Evolutionary conservation across 2,888 invertebrate species (phyloP).

Genomic region (Amiota mariae): DNA sequence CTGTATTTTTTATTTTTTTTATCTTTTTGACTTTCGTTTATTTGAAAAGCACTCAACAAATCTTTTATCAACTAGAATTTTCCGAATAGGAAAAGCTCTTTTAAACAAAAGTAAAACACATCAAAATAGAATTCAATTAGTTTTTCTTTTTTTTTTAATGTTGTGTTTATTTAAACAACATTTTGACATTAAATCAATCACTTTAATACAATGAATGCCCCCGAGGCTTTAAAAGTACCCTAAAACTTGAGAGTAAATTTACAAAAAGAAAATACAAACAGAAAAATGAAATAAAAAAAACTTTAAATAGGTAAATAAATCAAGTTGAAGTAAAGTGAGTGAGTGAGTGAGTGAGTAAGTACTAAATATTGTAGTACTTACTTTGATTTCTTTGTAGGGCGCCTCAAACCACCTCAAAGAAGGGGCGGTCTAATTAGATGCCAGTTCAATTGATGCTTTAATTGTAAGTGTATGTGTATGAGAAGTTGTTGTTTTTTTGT

Average conservation of each 20-base stretch:
- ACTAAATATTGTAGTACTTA: too few species aligned
- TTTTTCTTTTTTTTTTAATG: neutral
- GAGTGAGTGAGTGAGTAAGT: neutral
- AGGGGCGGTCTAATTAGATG: slow-evolving; percentile 12
- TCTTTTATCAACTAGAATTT: slow-evolving; percentile 3
- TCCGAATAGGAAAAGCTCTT: too few species aligned
- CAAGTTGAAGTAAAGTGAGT: neutral
- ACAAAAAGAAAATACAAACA: slow-evolving; percentile 2
- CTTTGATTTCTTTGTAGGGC: slow-evolving; percentile 2
- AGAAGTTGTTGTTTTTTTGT: neutral
- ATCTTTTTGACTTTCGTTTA: neutral
- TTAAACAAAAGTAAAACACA: neutral
- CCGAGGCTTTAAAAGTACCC: neutral
- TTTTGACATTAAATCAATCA: slow-evolving; percentile 25
- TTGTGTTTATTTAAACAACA: neutral
- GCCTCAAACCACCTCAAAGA: neutral
- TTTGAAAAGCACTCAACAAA: slow-evolving; percentile 22
- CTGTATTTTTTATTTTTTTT: neutral
- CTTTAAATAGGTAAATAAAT: slow-evolving; percentile 7
- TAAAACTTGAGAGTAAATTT: neutral
- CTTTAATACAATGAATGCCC: slow-evolving; percentile 5
- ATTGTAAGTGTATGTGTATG: neutral
- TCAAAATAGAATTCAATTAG: neutral
- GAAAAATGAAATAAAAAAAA: neutral
- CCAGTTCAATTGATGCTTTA: slow-evolving; percentile 24